phyloP scores from a whole-genome alignment of 2,888 invertebrate species.

The Spilarctia lutea region DNA sequence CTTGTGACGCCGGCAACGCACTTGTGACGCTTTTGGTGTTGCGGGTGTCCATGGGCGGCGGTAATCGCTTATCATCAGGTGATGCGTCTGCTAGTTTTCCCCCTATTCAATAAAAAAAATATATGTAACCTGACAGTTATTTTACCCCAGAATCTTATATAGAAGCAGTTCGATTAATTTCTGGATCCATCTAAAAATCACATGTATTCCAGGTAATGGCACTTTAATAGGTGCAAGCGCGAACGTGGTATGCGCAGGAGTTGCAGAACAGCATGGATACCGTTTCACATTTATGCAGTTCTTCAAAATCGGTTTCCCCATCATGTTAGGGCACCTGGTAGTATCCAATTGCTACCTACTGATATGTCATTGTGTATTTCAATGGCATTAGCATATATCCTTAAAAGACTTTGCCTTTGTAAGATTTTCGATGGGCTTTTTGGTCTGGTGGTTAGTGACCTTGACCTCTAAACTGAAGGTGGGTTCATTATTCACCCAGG shows the following conservation, averaged over 20 bases:
- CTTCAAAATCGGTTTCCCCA: slow-evolving; percentile 94
- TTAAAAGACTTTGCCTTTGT: neutral
- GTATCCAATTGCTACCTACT: slow-evolving; percentile 90
- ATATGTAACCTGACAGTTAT: no score
- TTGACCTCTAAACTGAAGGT: no score
- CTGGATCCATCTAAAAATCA: neutral
- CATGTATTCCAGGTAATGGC: slow-evolving; percentile 89
- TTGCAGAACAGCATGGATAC: slow-evolving; percentile 97
- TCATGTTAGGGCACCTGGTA: slow-evolving; percentile 91
- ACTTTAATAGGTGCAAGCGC: slow-evolving; percentile 96
- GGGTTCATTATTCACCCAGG: no score
- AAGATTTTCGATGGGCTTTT: neutral
- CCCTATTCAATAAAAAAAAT: no score
- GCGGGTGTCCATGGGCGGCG: no score
- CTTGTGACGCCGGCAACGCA: no score
- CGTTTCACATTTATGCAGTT: slow-evolving; percentile 94
- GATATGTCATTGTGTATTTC: slow-evolving; percentile 87
- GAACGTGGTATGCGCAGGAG: slow-evolving; percentile 96
- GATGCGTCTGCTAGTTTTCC: no score
- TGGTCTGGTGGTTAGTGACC: no score
- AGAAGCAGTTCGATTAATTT: neutral
- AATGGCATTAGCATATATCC: slow-evolving; percentile 10
- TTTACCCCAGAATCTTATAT: no score
- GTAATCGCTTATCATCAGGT: no score
- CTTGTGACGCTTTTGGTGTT: no score